Evolutionary conservation across 2,113 vertebrate species (phyloP), one percentile per base, ranked within the genome.

Genomic region (Chlorodrepanis virens): DNA sequence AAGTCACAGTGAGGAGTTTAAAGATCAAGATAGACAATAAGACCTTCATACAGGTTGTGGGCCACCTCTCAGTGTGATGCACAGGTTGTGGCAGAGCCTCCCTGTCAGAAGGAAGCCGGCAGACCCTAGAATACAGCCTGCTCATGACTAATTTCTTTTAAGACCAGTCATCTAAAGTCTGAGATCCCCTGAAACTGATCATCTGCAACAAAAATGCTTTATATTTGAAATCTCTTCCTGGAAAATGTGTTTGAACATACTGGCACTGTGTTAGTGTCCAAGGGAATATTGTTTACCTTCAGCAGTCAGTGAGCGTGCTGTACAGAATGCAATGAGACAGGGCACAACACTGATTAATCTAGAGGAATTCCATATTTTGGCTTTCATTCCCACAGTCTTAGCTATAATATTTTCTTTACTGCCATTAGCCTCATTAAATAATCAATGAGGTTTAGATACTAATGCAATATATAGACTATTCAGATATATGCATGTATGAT

Each of bases 1-100:
- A 64, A 79, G 31, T 64, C 24, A 29, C 8, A 13, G 59, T 11
- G 42, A 63, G 33, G 14, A 47, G 8, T 63, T 91, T 16, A 49
- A 60, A 56, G 14, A 37, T 44, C 18, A 52, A 60, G 15, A 49
- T 6, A 42, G 68, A n/a, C 6, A 71, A 27, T 17, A 57, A 89
- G 33, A n/a, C 22, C 10, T 37, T 71, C 17, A 12, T 23, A 25
- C 1, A 59, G 53, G 27, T 21, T 1, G 0, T 10, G 44, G 25
- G 20, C 6, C 74, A 39, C 27, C 0, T 1, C 20, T 50, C 0
- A 0, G 13, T 17, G 35, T 0, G 0, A 37, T 5, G 18, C 22
- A 50, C 13, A 12, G 5, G 14, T 16, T 80, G 35, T 60, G 11
- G 27, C 50, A 83, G 22, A 54, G 37, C 24, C 16, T 82, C 33